Base-by-base conservation (phyloP, 2,113 vertebrate species). In the Hippolais icterina region DNA sequence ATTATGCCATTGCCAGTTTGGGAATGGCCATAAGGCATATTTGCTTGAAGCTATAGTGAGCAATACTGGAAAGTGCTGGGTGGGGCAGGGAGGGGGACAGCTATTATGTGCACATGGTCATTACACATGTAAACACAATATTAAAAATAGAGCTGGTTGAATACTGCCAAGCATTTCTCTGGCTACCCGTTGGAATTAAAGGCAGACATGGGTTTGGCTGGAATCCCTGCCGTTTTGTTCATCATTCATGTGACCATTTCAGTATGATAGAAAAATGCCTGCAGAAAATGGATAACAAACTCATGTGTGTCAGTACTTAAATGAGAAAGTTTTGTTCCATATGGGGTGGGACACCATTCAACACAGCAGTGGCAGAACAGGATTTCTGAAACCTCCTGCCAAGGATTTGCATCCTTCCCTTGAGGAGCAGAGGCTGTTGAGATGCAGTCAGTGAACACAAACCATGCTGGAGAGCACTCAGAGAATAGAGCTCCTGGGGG, bases 51-150 rank as follows among this genome's bases (percentile, higher is more conserved):
- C 70, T 69, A 37, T 4, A 75, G 92, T 93, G 78, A 93, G 95
- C 95, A 97, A 96, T 85, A 64, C 61, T 89, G 90, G 69, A 68
- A 95, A 91, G 78, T 47, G 74, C 74, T 85, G 94, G 95, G 95
- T 93, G 94, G 94, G 88, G 79, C 82, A 89, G 86, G 94, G 79
- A 96, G 90, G 59, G 83, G 79, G 85, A 74, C 83, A 90, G 41
- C 71, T 85, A 59, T 90, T 90, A 94, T n/a, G 25, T 88, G 71
- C 37, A 83, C 85, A 80, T 77, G 90, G 90, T 66, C 94, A 94
- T 93, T 92, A 94, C 42, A 77, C 64, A 89, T 93, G 92, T 89
- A 94, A 96, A 90, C 75, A 70, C 1, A 2, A 57, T 83, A 94
- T 93, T 94, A 94, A 94, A 96, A 95, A 56, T 92, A 90, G 72